Base-by-base conservation (phyloP, 2,113 vertebrate genomes). In the Opisthocomus hoazin region DNA sequence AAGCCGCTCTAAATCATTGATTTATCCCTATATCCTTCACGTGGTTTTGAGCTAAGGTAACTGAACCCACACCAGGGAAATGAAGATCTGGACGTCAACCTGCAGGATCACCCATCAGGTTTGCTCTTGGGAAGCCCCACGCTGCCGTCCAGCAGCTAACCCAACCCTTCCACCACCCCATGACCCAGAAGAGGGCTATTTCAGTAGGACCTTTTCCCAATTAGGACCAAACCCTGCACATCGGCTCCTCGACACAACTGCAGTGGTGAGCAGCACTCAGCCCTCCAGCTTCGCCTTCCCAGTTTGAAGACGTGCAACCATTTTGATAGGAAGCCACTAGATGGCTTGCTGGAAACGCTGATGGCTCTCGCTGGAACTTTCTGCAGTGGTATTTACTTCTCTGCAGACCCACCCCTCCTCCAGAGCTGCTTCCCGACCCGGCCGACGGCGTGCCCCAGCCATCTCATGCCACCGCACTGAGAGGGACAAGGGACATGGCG, bases 281-380 rank as follows among this genome's bases (percentile, higher is more conserved):
- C 4, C 15, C 61, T 68, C 30, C 48, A 60, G 73, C 43, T 58
- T 57, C 7, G 1, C 64, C 39, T 61, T 46, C 92, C 83, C 69
- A 84, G 11, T 13, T 43, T 56, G 32, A 86, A 88, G 86, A 53
- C 24, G 1, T 2, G 30, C 56, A 90, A 92, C 32, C 12, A 5
- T 82, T 96, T 79, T 73, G 84, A 73, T 0, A 84, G 89, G 66
- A 93, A 96, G 87, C 96, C 96, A 94, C 94, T 95, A 96, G 96
- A 89, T 95, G 96, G 96, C 96, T 97, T 96, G 93, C 96, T 94
- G 96, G 86, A 96, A 97, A 84, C 77, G 0, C 65, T 6, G 5
- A 48, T 0, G 0, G 50, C 91, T 93, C 94, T 81, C 77, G 1
- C 90, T 94, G 94, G 89, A 96, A 95, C 84, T 84, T 96, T 92